Percentiles rank a stretch among this genome's conserved stretches.
These are phyloP conservation scores for Lucifuga dentata DNA, from an alignment of 2,113 vertebrate species.

Conservation along the genomic window DNA sequence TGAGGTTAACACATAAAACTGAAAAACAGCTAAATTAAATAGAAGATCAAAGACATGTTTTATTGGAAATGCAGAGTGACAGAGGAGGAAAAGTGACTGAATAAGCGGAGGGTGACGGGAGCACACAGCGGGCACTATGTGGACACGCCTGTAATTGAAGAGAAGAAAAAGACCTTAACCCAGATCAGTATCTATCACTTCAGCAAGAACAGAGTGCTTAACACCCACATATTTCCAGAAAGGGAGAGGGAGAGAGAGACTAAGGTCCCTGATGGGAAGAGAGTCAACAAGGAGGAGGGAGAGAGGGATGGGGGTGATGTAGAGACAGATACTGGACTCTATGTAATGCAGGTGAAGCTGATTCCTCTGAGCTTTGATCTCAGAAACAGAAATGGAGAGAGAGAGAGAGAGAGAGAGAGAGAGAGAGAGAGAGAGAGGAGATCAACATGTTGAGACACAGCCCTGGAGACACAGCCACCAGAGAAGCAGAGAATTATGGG, in stretches of 20 bases:
- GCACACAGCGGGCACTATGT: slow-evolving; percentile 55
- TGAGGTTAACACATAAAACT: slow-evolving; percentile 28
- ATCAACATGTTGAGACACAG: slow-evolving; percentile 75
- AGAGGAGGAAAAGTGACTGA: slow-evolving; percentile 39
- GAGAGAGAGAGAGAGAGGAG: slow-evolving; percentile 61
- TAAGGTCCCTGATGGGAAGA: slow-evolving; percentile 19
- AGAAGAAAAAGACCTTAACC: slow-evolving; percentile 60
- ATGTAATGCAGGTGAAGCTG: slow-evolving; percentile 32
- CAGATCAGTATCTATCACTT: slow-evolving; percentile 72
- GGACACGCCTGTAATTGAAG: slow-evolving; percentile 72
- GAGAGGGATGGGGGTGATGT: slow-evolving; percentile 6
- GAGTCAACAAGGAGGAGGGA: slow-evolving; percentile 20
- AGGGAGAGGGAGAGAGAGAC: slow-evolving; percentile 21
- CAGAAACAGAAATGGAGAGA: slow-evolving; percentile 42
- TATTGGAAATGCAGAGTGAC: slow-evolving; percentile 24
- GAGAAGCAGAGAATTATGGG: slow-evolving; percentile 82
- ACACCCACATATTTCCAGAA: slow-evolving; percentile 53
- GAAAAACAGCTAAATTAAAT: slow-evolving; percentile 38
- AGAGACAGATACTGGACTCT: slow-evolving; percentile 29
- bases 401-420: slow-evolving; percentile 59
- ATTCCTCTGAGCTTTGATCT: slow-evolving; percentile 49
- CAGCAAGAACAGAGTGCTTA: slow-evolving; percentile 47
- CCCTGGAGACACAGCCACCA: slow-evolving; percentile 78
- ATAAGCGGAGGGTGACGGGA: slow-evolving; percentile 36
- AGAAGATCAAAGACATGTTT: slow-evolving; percentile 3